Evolutionary conservation across 2,797 vertebrate species (phyloP), one percentile per base, ranked within the genome.

Genomic region (Hypotaenidia okinawae): DNA sequence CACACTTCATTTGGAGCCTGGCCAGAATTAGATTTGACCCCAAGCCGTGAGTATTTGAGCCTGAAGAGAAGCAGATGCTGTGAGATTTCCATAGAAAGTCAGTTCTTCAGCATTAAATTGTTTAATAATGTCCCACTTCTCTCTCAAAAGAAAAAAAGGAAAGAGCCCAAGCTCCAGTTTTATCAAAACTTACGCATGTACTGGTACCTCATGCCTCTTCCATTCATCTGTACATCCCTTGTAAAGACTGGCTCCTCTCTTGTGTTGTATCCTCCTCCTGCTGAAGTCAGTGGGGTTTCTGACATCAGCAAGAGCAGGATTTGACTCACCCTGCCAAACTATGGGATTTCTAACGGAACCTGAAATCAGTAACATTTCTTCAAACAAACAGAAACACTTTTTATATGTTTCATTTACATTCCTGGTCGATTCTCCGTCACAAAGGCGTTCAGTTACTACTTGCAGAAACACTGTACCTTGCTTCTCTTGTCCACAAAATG

Each of bases 321-420:
- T 83, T 85, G 81, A 81, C 68, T 94, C 57, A 75, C 55, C 33
- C 54, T 85, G 41, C 64, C 84, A 61, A 83, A 76, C 64, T 75
- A 55, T 55, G 76, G 61, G 55, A 84, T 95, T 96, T 79, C 85
- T 89, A 82, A 76, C 59, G 33, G 63, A n/a, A 86, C 88, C 61
- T 85, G 85, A 96, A 87, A 97, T 93, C 90, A 95, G 76, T 86
- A 90, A 90, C 61, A 68, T 90, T 96, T 96, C 88, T 94, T 97
- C 94, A 95, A 95, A 88, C 33, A 70, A 96, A 87, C 84, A 89
- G 16, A 95, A 96, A 96, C 69, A 88, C 57, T 95, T 97, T 97
- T 81, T 97, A 80, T 84, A 77, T 58, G 75, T 93, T 96, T 96
- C 25, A 89, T 96, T 97, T 96, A 91, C 86, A 61, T 95, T 96